A percentile compares a stretch with the other conserved stretches of the same genome.
Evolutionary conservation across 2,888 invertebrate genomes (phyloP).

Genomic region (Scrobipalpa atriplicella): DNA sequence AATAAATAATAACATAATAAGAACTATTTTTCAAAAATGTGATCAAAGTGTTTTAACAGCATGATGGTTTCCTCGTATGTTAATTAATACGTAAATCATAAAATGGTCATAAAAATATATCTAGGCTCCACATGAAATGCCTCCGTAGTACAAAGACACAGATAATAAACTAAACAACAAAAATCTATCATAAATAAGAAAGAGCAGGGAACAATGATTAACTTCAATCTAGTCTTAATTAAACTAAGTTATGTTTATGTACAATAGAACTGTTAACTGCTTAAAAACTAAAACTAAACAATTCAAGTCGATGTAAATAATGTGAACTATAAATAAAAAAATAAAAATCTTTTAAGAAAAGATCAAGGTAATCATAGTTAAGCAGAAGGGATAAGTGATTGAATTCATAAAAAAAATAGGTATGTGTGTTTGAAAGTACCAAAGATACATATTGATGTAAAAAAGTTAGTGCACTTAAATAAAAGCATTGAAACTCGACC

Average conservation of each 20-base stretch:
- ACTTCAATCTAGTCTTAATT: constrained; percentile 75
- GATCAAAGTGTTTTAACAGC: background rate
- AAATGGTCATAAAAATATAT: background rate
- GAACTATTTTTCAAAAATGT: too few species aligned
- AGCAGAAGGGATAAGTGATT: background rate
- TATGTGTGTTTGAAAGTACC: too few species aligned
- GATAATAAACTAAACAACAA: constrained; percentile 4
- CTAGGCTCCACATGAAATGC: background rate
- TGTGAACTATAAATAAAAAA: constrained; percentile 6
- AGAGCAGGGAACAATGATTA: constrained; percentile 69
- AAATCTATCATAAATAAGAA: constrained; percentile 35
- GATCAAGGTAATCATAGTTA: constrained; percentile 79
- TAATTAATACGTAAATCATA: background rate
- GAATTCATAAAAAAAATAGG: background rate
- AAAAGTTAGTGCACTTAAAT: too few species aligned
- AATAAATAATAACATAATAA: too few species aligned
- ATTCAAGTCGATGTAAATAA: constrained; percentile 26
- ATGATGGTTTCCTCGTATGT: background rate
- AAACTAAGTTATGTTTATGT: constrained; percentile 42
- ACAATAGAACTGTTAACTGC: constrained; percentile 39
- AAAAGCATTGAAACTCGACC: background rate
- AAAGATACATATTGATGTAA: too few species aligned
- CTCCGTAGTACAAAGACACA: background rate
- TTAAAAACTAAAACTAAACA: constrained; percentile 33
- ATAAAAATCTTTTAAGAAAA: constrained; percentile 60